These are phyloP conservation scores for Dasypogon diadema DNA, from an alignment of 2,888 invertebrate genomes.

Conservation along the genomic window DNA sequence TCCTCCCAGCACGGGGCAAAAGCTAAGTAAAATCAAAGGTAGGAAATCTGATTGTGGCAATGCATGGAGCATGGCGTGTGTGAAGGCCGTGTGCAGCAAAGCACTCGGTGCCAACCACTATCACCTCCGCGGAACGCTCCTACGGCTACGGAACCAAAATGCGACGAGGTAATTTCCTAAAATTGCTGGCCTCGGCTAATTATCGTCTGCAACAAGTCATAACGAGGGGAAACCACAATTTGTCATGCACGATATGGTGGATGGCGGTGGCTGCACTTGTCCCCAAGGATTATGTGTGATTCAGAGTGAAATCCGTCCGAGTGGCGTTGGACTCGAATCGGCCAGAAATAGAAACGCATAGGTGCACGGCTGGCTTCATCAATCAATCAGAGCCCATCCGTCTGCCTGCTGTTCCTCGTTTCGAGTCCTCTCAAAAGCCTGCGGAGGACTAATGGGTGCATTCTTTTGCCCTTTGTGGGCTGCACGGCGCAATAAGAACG, in stretches of 20 bases:
- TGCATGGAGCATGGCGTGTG: not conserved
- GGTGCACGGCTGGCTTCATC: slow-evolving; percentile 32
- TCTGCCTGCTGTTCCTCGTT: slow-evolving; percentile 2
- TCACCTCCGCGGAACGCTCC: not conserved
- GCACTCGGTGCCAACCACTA: not conserved
- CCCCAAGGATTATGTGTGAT: slow-evolving; percentile 10
- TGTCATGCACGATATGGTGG: slow-evolving; percentile 43
- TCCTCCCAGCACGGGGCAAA: slow-evolving; percentile 8
- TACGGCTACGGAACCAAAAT: not conserved
- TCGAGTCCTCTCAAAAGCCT: not conserved
- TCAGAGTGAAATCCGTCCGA: slow-evolving; percentile 4
- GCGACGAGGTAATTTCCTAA: slow-evolving; percentile 31
- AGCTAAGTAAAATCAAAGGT: not conserved
- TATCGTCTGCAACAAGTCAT: slow-evolving; percentile 34
- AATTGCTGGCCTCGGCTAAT: slow-evolving; percentile 35
- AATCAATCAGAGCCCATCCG: slow-evolving; percentile 22
- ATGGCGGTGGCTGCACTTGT: slow-evolving; percentile 1
- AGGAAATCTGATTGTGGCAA: not conserved
- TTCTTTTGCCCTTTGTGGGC: not conserved
- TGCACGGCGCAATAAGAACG: too few species aligned
- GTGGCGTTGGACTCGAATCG: too few species aligned
- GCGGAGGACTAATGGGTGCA: slow-evolving; percentile 11
- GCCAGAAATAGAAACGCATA: slow-evolving; percentile 22
- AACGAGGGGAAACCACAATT: slow-evolving; percentile 43
- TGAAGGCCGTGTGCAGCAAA: not conserved